phyloP scores from a whole-genome alignment of 2,113 vertebrate genomes.

The Glareola pratincola region DNA sequence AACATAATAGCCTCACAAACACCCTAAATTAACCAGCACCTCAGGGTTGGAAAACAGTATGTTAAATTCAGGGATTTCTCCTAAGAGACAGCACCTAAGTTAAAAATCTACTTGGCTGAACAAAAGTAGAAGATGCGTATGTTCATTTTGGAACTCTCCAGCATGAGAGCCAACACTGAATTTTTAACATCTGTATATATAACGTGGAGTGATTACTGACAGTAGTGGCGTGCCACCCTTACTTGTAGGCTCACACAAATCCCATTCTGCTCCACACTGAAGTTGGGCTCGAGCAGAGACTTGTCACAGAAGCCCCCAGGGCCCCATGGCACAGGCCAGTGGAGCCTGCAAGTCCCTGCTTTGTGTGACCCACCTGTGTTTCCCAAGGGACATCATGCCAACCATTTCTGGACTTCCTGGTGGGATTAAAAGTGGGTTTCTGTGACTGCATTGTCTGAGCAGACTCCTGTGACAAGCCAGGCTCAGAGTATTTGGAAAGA shows the following conservation, averaged over 20 bases:
- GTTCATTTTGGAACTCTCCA: background rate
- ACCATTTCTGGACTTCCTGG: background rate
- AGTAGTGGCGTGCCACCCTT: background rate
- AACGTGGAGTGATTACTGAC: background rate
- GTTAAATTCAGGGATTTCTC: background rate
- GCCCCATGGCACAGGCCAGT: fast-evolving
- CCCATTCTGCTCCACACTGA: background rate
- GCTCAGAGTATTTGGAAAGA: background rate
- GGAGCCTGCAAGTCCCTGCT: background rate
- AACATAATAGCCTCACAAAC: background rate
- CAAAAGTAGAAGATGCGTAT: background rate
- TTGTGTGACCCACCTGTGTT: background rate
- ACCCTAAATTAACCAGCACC: background rate
- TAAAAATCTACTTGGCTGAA: background rate
- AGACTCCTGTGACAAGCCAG: background rate
- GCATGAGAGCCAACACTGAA: background rate
- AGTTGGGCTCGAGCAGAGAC: background rate
- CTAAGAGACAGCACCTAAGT: background rate
- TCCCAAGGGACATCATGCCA: background rate
- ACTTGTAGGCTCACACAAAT: background rate
- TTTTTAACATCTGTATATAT: background rate
- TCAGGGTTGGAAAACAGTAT: background rate
- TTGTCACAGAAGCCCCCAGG: background rate
- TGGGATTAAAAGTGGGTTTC: background rate
- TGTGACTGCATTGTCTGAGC: background rate